Evolutionary conservation across 2,888 invertebrate species (phyloP), one percentile per base, ranked within the genome.

Genomic region (Hypsopygia costalis): DNA sequence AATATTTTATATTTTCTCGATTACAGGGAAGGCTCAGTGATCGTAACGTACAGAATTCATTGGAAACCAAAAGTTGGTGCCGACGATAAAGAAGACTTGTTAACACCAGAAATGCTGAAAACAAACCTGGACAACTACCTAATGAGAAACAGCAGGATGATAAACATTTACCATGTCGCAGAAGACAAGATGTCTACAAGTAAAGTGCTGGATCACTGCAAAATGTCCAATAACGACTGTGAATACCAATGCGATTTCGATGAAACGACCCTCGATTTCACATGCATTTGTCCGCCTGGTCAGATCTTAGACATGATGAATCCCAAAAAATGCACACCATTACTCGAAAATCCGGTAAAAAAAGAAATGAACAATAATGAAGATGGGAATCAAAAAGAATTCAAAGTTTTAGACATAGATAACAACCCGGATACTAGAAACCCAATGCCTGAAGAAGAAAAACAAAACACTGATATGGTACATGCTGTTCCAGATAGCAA

Each of bases 161-260:
- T 92, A 47, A 83, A 81, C 30, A 66, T 87, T 25, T 89, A 89
- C 49, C 90, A 91, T 40, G 68, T 92, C 8, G 81, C 82, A 12
- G 83, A 90, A 43, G 86, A 90, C 57, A 71, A 72, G 10, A 55
- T 76, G 43, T 31, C 50, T 1, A 58, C 79, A 1, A 70, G 63
- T 45, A 90, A 73, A 52, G 90, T 94, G 30, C 70, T 92, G 11
- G 92, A 94, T 73, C 71, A 91, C 43, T 95, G 94, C 70, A 90
- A 92, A 73, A 90, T 92, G 40, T 89, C 91, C 47, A 92, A 91
- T 45, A 89, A 92, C 49, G 80, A 89, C 34, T 95, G 95, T 62
- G 91, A 93, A 50, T 87, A 93, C 51, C 83, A 78, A 7, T 95
- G 95, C 67, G 76, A 82, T 38, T 95, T 93, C 59, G 91, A 94